phyloP scores from a whole-genome alignment of 2,888 invertebrate species.

The Drosophila formosana region DNA sequence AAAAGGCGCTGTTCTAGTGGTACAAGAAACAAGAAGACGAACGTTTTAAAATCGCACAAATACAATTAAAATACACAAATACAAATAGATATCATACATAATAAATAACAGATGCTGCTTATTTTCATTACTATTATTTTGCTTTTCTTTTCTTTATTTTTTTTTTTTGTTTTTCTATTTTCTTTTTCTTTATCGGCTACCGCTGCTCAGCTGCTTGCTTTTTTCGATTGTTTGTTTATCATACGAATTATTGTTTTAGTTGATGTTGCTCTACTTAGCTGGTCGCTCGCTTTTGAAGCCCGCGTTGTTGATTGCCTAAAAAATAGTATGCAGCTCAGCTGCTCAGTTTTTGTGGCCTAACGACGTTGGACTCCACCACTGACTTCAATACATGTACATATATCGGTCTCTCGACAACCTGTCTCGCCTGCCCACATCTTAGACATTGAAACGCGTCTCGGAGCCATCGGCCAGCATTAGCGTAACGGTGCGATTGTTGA shows the following conservation, averaged over 20 bases:
- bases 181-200: conserved; percentile 5
- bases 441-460: conserved; percentile 93
- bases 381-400: conserved; percentile 15
- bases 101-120: conserved; percentile 50
- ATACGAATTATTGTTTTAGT: conserved; percentile 41
- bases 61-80: conserved; percentile 53
- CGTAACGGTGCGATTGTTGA: conserved; percentile 96
- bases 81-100: conserved; percentile 53
- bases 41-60: conserved; percentile 60
- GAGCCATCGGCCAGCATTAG: conserved; percentile 98
- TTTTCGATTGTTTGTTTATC: conserved; percentile 30
- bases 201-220: conserved; percentile 13
- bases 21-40: conserved; percentile 24
- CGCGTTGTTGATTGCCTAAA: conserved; percentile 71
- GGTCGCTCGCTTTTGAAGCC: conserved; percentile 63
- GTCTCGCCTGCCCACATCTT: conserved; percentile 72
- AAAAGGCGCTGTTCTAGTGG: conserved; percentile 5
- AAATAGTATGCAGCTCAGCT: conserved; percentile 63
- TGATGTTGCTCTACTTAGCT: conserved; percentile 32
- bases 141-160: not conserved
- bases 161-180: conserved; percentile 12
- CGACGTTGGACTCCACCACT: conserved; percentile 38
- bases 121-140: conserved; percentile 2
- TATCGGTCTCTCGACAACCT: too few species aligned
- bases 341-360: conserved; percentile 60